These are phyloP conservation scores for Jordanella pulchra DNA, from an alignment of 2,797 vertebrate genomes.

Conservation along the genomic window DNA sequence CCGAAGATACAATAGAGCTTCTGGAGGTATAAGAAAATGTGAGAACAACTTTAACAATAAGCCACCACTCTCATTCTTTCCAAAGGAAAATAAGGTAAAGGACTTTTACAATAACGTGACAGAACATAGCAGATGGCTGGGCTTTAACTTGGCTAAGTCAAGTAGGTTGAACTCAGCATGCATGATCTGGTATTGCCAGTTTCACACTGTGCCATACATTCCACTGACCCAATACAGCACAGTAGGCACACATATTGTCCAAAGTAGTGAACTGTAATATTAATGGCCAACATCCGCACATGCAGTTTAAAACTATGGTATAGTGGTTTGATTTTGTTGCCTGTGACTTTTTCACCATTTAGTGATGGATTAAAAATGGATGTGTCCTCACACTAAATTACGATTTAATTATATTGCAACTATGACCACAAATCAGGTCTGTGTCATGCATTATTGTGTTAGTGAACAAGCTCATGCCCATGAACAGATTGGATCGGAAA, in stretches of 20 bases:
- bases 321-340: neutral
- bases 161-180: slow-evolving; percentile 60
- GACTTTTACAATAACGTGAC: slow-evolving; percentile 38
- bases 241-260: slow-evolving; percentile 52
- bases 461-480: slow-evolving; percentile 1
- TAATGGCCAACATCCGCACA: slow-evolving; percentile 11
- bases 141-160: slow-evolving; percentile 61
- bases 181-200: slow-evolving; percentile 57
- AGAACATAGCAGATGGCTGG: slow-evolving; percentile 64
- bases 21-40: neutral
- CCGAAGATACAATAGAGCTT: neutral
- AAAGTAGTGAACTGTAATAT: slow-evolving; percentile 37
- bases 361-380: neutral
- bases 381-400: neutral
- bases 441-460: neutral
- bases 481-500: slow-evolving; percentile 13
- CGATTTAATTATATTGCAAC: neutral
- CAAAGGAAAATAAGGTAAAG: slow-evolving; percentile 36
- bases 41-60: slow-evolving; percentile 3
- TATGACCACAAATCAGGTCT: neutral
- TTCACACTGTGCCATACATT: slow-evolving; percentile 64
- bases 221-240: slow-evolving; percentile 44
- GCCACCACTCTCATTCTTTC: neutral
- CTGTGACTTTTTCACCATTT: neutral
- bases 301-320: neutral